Conservation (phyloP, 2,888 invertebrate species). For the Chrysodeixis includens region DNA sequence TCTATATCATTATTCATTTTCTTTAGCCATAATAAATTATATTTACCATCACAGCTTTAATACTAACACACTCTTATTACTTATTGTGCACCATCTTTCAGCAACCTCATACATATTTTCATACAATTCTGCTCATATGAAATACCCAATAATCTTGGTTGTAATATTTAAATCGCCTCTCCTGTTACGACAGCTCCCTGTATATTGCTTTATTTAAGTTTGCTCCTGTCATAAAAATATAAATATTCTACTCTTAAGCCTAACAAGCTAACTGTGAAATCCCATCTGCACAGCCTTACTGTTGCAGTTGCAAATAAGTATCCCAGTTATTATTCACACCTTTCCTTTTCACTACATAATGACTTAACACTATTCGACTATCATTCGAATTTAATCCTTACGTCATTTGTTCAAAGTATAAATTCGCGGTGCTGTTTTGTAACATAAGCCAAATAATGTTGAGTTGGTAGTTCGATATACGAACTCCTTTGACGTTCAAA, state of each 20-base stretch:
- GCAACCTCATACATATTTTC: conserved; percentile 16
- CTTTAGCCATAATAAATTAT: no score
- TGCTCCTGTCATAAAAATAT: conserved; percentile 51
- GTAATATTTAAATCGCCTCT: conserved; percentile 74
- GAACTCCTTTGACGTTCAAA: conserved; percentile 72
- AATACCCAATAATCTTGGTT: conserved; percentile 59
- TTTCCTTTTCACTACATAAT: conserved; percentile 35
- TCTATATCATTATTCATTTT: no score
- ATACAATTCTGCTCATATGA: conserved; percentile 27
- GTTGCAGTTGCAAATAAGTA: conserved; percentile 75
- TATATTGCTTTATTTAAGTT: conserved; percentile 66
- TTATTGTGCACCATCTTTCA: conserved; percentile 2
- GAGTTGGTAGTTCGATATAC: conserved; percentile 50
- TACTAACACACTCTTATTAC: not conserved
- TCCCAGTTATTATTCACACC: conserved; percentile 75
- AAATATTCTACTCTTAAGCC: conserved; percentile 49
- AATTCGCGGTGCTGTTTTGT: conserved; percentile 37
- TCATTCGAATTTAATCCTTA: conserved; percentile 47
- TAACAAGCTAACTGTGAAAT: conserved; percentile 74
- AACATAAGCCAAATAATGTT: conserved; percentile 44
- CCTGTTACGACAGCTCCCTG: conserved; percentile 64
- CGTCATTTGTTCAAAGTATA: conserved; percentile 16
- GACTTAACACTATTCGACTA: conserved; percentile 29
- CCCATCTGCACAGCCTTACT: conserved; percentile 69
- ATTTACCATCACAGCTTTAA: no score